These are phyloP conservation scores for Prenolepis imparis DNA, from an alignment of 2,888 invertebrate genomes.

Conservation along the genomic window DNA sequence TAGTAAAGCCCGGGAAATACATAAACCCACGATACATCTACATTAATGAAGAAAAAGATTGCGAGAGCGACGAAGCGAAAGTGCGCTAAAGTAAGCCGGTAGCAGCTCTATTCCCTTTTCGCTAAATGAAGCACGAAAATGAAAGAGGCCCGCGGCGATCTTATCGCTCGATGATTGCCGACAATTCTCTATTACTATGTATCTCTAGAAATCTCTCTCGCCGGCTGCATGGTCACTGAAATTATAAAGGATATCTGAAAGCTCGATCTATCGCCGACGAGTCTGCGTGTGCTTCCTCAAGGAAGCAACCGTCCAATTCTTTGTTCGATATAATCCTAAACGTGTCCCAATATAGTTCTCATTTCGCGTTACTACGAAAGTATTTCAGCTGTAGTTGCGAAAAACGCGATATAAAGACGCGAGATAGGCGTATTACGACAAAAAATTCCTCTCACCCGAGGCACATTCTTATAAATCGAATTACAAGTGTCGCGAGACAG, in stretches of 20 bases:
- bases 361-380: neutral
- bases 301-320: conserved; percentile 51
- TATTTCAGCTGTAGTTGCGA: neutral
- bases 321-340: conserved; percentile 20
- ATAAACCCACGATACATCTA: neutral
- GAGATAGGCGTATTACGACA: neutral
- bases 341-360: neutral
- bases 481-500: conserved; percentile 45
- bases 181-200: conserved; percentile 86
- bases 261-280: conserved; percentile 80
- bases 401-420: neutral
- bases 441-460: neutral
- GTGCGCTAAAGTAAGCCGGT: conserved; percentile 13
- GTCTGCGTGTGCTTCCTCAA: conserved; percentile 77
- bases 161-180: conserved; percentile 84
- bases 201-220: conserved; percentile 83
- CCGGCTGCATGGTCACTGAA: conserved; percentile 82
- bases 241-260: conserved; percentile 78
- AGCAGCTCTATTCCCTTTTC: conserved; percentile 69
- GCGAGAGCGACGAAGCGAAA: conserved; percentile 29
- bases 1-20: neutral
- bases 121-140: conserved; percentile 83
- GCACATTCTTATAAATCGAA: conserved; percentile 45
- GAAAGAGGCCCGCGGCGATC: conserved; percentile 77
- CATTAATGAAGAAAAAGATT: conserved; percentile 18